phyloP scores from a whole-genome alignment of 1,140 invertebrate genomes.

The Melitaea cinxia region DNA sequence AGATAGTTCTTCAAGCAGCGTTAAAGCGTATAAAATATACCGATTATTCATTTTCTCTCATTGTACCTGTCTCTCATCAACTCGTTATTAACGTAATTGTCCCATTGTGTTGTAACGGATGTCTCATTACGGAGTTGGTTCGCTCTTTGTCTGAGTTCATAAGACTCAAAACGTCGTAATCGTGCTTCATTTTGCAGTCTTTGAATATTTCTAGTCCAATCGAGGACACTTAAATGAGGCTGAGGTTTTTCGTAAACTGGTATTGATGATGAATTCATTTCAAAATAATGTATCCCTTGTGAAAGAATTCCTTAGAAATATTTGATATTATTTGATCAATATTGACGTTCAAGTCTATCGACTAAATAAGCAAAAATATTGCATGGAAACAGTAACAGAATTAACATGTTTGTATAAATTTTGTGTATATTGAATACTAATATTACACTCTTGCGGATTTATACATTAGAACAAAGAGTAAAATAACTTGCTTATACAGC shows the following conservation, averaged over 20 bases:
- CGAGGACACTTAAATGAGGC: constrained; percentile 84
- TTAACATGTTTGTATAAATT: no score
- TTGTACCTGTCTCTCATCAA: constrained; percentile 86
- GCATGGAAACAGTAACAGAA: no score
- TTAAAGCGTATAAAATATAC: no score
- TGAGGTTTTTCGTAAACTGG: constrained; percentile 86
- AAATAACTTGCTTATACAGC: no score
- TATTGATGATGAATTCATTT: constrained; percentile 73
- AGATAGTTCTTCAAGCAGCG: no score
- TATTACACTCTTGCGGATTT: no score
- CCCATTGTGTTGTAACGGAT: constrained; percentile 90
- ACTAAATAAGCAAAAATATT: background rate
- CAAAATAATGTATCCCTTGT: no score
- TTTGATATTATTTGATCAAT: constrained; percentile 5
- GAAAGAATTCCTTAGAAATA: background rate
- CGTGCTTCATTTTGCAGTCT: constrained; percentile 86
- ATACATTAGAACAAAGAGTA: no score
- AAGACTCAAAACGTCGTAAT: constrained; percentile 83
- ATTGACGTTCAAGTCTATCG: background rate
- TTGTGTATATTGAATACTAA: no score
- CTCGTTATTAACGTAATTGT: constrained; percentile 90
- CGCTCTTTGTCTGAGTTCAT: constrained; percentile 86
- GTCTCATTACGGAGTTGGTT: constrained; percentile 90
- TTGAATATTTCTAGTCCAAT: constrained; percentile 89
- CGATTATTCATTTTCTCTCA: no score